Evolutionary conservation across 2,113 vertebrate species (phyloP), one percentile per base, ranked within the genome.

Genomic region (Malurus elegans): DNA sequence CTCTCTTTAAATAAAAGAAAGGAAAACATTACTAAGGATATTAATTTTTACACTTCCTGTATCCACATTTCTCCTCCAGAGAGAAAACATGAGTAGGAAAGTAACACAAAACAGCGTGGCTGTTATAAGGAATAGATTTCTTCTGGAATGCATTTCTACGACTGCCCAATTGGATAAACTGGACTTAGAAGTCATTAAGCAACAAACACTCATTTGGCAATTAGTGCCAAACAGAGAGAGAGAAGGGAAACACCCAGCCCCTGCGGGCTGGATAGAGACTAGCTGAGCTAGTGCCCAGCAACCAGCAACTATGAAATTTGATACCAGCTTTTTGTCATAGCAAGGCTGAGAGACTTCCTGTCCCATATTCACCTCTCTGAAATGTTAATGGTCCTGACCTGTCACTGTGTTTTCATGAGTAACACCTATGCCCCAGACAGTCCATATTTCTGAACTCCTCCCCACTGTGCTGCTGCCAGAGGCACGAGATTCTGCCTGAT

Each of bases 1-100:
- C 95, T 81, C 86, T 98, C 99, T 99, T 94, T 60, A 93, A 90
- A 69, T 53, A 75, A 83, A 95, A 97, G 57, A 65, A 92, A 82
- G 32, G 40, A 88, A 94, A 79, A 95, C 11, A 53, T 62, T 86
- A 75, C 15, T 88, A 80, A 94, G 29, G 16, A 60, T 45, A 48
- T 50, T 69, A 4, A 51, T 60, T 91, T 74, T 89, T 70, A 50
- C 38, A 53, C 4, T 72, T 84, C 18, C 32, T 48, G 12, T 42
- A 72, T 38, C 31, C 36, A 47, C 2, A 18, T 79, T 90, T 84
- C 78, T 86, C 38, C 42, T 70, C 14, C 14, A 51, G 50, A 76
- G 7, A 83, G 34, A 48, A 92, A 87, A 71, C 28, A 65, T 72
- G 32, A 79, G 32, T 36, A 14, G 19, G 56, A 69, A 62, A 6